phyloP scores from a whole-genome alignment of 2,888 invertebrate species.

The Congeria kusceri region DNA sequence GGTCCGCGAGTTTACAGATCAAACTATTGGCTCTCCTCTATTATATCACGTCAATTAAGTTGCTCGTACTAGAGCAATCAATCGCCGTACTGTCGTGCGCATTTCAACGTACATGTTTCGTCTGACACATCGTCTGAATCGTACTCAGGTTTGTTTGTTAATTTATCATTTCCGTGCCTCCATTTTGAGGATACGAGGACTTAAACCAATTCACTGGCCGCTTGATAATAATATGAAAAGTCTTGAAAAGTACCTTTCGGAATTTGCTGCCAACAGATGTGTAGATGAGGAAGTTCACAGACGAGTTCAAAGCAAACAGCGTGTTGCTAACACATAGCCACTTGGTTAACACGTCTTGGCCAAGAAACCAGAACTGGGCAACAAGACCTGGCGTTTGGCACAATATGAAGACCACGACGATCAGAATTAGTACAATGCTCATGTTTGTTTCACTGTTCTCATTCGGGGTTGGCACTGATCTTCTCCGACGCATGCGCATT shows the following conservation, averaged over 20 bases:
- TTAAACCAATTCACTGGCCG: slow-evolving; percentile 55
- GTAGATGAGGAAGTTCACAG: slow-evolving; percentile 83
- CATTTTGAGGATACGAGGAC: slow-evolving; percentile 44
- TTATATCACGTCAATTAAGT: too few species aligned
- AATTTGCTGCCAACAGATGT: slow-evolving; percentile 81
- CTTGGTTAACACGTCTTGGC: slow-evolving; percentile 68
- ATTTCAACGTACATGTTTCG: slow-evolving; percentile 40
- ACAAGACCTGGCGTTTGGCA: slow-evolving; percentile 83
- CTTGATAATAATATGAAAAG: slow-evolving; percentile 71
- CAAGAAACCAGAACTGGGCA: slow-evolving; percentile 78
- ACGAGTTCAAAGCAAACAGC: slow-evolving; percentile 81
- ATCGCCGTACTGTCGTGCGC: background rate
- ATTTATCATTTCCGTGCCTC: slow-evolving; percentile 54
- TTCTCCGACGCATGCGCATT: slow-evolving; percentile 78
- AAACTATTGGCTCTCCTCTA: too few species aligned
- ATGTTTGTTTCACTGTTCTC: slow-evolving; percentile 82
- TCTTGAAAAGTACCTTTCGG: slow-evolving; percentile 75
- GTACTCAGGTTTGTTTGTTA: slow-evolving; percentile 28
- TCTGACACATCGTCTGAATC: slow-evolving; percentile 41
- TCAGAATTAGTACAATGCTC: slow-evolving; percentile 80
- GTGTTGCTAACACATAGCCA: slow-evolving; percentile 81
- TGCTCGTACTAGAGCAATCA: too few species aligned
- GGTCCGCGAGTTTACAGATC: too few species aligned
- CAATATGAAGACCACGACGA: slow-evolving; percentile 83
- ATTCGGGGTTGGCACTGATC: slow-evolving; percentile 75